Conservation (phyloP, 2,797 vertebrate species). For the Halcyon chelicuti region DNA sequence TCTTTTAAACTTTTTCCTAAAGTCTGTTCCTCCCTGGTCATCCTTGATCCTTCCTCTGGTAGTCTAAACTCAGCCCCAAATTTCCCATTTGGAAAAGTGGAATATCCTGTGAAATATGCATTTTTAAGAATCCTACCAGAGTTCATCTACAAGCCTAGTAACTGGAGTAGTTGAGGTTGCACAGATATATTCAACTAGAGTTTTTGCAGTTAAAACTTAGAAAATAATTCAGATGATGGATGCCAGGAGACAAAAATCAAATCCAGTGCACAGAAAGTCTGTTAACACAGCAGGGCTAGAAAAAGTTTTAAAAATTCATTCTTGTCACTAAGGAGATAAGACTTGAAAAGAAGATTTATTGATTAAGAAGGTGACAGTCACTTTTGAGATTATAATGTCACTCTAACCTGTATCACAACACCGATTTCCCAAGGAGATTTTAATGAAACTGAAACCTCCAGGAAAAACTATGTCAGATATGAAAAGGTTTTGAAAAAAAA, state of each 20-base stretch:
- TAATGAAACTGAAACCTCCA: not conserved
- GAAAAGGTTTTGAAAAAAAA: not conserved
- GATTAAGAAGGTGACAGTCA: constrained; percentile 2
- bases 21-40: too few relatives aligned
- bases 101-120: not conserved
- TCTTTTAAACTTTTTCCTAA: too few relatives aligned
- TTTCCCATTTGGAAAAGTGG: not conserved
- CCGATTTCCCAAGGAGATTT: not conserved
- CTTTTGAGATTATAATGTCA: constrained; percentile 10
- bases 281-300: not conserved
- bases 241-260: not conserved
- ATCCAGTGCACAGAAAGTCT: not conserved
- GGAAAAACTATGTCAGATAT: not conserved
- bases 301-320: not conserved
- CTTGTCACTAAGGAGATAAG: not conserved
- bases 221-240: not conserved
- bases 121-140: not conserved
- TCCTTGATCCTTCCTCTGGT: not conserved
- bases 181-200: not conserved
- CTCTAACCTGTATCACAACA: not conserved
- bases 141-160: not conserved
- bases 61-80: not conserved
- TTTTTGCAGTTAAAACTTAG: not conserved
- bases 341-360: not conserved
- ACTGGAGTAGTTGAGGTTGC: not conserved